Evolutionary conservation across 2,888 invertebrate genomes (phyloP).

Genomic region (Chaetogeoica ovagalla): DNA sequence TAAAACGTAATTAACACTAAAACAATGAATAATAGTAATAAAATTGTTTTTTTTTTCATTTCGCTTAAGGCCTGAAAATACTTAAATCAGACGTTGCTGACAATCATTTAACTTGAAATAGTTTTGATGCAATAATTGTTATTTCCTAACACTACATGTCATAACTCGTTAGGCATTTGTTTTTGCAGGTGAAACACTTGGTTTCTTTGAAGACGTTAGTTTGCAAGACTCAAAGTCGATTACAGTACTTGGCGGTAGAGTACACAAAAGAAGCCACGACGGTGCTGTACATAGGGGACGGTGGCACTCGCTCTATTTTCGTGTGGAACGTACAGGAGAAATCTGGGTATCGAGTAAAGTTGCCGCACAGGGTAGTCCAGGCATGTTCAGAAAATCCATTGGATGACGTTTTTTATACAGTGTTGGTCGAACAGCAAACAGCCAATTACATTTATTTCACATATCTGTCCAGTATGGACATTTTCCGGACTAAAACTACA

Average conservation of each 20-base stretch:
- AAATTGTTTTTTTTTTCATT: no score
- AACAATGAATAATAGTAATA: no score
- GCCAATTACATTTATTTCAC: conserved; percentile 25
- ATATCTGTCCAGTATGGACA: conserved; percentile 5
- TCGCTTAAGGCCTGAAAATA: no score
- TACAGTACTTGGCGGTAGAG: conserved; percentile 11
- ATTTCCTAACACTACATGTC: no score
- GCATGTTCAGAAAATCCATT: neutral
- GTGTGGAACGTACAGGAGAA: conserved; percentile 16
- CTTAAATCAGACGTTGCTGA: no score
- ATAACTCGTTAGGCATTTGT: no score
- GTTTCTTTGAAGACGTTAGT: neutral
- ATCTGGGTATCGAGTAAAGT: conserved; percentile 1
- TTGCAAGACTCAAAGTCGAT: neutral
- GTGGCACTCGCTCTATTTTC: neutral
- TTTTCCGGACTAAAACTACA: conserved; percentile 8
- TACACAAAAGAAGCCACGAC: neutral
- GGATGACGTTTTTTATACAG: conserved; percentile 18
- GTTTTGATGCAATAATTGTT: no score
- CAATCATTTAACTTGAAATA: no score
- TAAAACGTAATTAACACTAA: no score
- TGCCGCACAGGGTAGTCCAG: neutral
- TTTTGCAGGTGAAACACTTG: neutral
- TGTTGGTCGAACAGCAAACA: neutral
- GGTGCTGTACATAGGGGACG: conserved; percentile 13